Evolutionary conservation across 2,797 vertebrate genomes (phyloP).

Genomic region (Kryptolebias ocellatus): DNA sequence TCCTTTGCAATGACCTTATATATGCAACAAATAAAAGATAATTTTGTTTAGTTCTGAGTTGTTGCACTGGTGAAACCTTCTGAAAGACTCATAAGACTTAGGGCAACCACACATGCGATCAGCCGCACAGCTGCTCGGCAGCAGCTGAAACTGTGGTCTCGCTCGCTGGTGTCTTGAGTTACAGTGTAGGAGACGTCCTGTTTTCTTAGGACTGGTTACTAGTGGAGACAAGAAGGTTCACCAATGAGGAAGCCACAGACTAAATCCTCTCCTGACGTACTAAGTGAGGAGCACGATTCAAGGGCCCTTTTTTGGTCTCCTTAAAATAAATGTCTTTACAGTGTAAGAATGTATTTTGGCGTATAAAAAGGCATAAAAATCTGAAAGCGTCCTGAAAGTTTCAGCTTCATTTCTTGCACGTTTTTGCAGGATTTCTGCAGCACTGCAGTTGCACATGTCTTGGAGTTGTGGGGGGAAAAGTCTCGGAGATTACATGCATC

Average conservation of each 20-base stretch:
- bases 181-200: slow-evolving; percentile 72
- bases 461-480: slow-evolving; percentile 54
- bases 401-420: not conserved
- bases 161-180: slow-evolving; percentile 70
- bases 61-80: slow-evolving; percentile 63
- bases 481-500: slow-evolving; percentile 64
- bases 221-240: slow-evolving; percentile 78
- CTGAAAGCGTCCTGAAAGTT: not conserved
- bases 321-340: slow-evolving; percentile 45
- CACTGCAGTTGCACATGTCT: slow-evolving; percentile 15
- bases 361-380: slow-evolving; percentile 8
- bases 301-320: slow-evolving; percentile 51
- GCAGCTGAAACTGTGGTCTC: slow-evolving; percentile 70
- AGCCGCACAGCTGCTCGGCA: slow-evolving; percentile 67
- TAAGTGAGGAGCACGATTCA: slow-evolving; percentile 71
- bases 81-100: slow-evolving; percentile 50
- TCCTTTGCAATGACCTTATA: slow-evolving; percentile 86
- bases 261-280: slow-evolving; percentile 69
- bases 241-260: slow-evolving; percentile 52
- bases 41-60: slow-evolving; percentile 75
- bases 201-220: slow-evolving; percentile 74
- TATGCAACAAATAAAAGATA: slow-evolving; percentile 82
- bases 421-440: slow-evolving; percentile 19
- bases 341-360: slow-evolving; percentile 5
- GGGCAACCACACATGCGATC: slow-evolving; percentile 50